Evolutionary conservation across 2,797 vertebrate species (phyloP), one percentile per base, ranked within the genome.

Genomic region (Merluccius polli): DNA sequence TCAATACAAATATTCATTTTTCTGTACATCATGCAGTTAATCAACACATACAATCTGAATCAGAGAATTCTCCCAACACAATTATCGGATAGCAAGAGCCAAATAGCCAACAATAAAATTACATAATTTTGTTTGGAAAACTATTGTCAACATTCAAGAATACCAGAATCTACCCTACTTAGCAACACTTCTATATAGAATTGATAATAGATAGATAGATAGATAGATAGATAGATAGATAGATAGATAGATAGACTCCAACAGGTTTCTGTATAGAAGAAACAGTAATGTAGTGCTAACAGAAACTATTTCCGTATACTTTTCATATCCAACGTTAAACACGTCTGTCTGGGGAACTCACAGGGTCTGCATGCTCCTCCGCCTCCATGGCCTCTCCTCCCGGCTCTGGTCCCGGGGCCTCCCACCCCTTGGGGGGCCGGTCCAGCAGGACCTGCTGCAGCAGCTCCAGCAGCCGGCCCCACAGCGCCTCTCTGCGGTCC

Each of bases 401-500:
- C 27, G 18, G 18, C 68, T 78, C 29, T 72, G 84, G 32, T 72
- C 1, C 12, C 65, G 9, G 77, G 79, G 16, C 77, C 63, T 87
- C 90, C 96, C 96, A 98, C 1, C 74, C 85, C 78, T 95, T 95
- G 29, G 95, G 90, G 0, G 96, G 96, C 13, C 85, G 91, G n/a
- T 93, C 91, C 78, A 93, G 68, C 79, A 98, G 84, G 24, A 86
- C 81, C 0, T 93, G 90, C 41, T 87, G 88, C 30, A 99, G 81
- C 0, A 98, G 92, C 1, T 77, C 83, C 0, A 83, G 88, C 83
- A 98, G 89, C 41, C 79, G 94, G 68, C 89, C 85, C 97, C 98
- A 98, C 24, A 99, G 86, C 63, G 88, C 78, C 79, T 93, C 91
- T n/a, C 95, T 95, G 87, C 97, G 96, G 76, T 93, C 93, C 70